Evolutionary conservation across 53 echinoderm and acorn worm genomes (phyloP).

Genomic region (Apostichopus leukothele): DNA sequence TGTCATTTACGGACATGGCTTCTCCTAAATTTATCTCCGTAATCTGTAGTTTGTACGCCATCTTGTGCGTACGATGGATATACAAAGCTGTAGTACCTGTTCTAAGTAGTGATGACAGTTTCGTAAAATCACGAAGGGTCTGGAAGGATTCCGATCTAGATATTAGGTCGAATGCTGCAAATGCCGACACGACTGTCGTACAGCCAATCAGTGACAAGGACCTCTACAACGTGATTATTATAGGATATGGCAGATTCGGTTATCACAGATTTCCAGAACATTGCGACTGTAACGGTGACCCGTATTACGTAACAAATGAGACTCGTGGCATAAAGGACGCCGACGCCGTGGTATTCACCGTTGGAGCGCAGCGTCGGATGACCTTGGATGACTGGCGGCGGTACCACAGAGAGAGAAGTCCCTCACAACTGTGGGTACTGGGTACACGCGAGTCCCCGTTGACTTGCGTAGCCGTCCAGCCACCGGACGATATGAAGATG

Average conservation of each 20-base stretch:
- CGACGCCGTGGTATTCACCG: slow-evolving; percentile 17
- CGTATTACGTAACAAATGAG: slow-evolving; percentile 18
- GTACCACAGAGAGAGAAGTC: neutral
- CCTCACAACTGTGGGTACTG: slow-evolving; percentile 14
- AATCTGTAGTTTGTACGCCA: neutral
- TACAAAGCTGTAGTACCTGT: neutral
- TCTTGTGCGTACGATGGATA: neutral
- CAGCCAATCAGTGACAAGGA: neutral
- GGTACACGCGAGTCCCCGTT: slow-evolving; percentile 25
- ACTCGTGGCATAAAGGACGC: neutral
- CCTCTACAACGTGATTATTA: neutral
- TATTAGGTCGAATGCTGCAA: neutral
- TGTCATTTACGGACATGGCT: neutral
- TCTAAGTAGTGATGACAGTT: neutral
- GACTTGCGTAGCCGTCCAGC: slow-evolving; percentile 5
- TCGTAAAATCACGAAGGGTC: neutral
- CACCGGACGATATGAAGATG: neutral
- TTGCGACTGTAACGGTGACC: neutral
- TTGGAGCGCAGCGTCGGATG: slow-evolving; percentile 21
- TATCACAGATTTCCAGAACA: slow-evolving; percentile 9
- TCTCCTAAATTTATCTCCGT: neutral
- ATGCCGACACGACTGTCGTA: neutral
- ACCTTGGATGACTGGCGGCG: neutral
- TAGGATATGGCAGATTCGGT: slow-evolving; percentile 30
- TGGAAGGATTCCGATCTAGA: neutral